Evolutionary conservation across 2,113 vertebrate genomes (phyloP), one percentile per base, ranked within the genome.

Genomic region (Cercocebus atys): DNA sequence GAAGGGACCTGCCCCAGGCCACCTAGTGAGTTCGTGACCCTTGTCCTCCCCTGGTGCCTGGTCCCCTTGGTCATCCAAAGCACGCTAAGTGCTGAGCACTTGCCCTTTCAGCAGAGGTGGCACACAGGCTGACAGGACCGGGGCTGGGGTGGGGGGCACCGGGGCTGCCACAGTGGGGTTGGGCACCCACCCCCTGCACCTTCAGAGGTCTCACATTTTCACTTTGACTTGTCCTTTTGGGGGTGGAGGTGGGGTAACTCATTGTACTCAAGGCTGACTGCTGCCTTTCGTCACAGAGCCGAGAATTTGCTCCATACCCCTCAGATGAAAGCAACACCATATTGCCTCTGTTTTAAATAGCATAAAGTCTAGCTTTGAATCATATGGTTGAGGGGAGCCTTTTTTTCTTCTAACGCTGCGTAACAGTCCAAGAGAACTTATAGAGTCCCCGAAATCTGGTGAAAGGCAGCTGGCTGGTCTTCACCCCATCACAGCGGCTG

Each of bases 101-200:
- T 9, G 23, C 72, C 25, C 70, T 12, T 25, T 55, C 55, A 20
- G 32, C 12, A 3, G 13, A 27, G 13, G 27, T 43, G 8, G 70
- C 1, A 8, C 0, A 1, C 32, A 0, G 57, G 52, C 23, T 1
- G 35, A 17, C 0, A 6, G 50, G 27, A 70, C 27, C 1, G 4
- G 23, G 50, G 61, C 61, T 30, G 61, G 12, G 61, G 27, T 2
- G 7, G 2, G 27, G 22, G 61, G 3, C 1, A 2, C n/a, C 3
- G 2, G 45, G 55, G 38, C 8, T 0, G 57, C 66, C 0, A 0
- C 0, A 4, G 25, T 0, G 47, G 18, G 1, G 32, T 2, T 2
- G 4, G 32, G 8, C 22, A 52, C 14, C 50, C 0, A 2, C 25
- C 52, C 8, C 16, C 75, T n/a, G 52, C 47, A 2, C 14, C 79